Conservation (phyloP, 2,797 vertebrate genomes). For the Bovichtus diacanthus region DNA sequence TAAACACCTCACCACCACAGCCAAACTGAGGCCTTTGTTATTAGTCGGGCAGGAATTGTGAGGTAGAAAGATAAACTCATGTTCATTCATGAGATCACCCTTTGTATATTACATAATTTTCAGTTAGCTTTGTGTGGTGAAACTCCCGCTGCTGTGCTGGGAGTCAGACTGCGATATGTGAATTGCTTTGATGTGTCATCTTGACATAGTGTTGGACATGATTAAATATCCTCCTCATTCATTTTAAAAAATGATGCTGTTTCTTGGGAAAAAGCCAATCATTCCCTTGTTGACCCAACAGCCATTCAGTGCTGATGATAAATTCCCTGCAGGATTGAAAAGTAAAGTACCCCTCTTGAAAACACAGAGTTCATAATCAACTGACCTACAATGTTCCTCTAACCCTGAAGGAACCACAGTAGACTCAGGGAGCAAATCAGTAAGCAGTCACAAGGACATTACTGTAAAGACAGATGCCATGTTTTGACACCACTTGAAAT, state of each 20-base stretch:
- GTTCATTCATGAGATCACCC: constrained; percentile 17
- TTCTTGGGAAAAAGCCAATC: background rate
- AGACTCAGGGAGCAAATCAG: constrained; percentile 21
- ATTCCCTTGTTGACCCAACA: background rate
- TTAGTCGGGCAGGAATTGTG: constrained; percentile 21
- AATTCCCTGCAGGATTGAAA: constrained; percentile 1
- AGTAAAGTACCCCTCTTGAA: background rate
- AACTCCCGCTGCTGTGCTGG: constrained; percentile 1
- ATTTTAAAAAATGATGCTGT: constrained; percentile 11
- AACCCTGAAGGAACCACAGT: constrained; percentile 9
- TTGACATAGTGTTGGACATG: background rate
- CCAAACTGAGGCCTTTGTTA: constrained; percentile 32
- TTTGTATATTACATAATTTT: constrained; percentile 17
- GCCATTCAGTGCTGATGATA: background rate
- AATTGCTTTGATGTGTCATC: constrained; percentile 29
- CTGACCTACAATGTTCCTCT: background rate
- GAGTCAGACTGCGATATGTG: background rate
- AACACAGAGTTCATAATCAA: constrained; percentile 13
- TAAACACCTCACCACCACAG: constrained; percentile 38
- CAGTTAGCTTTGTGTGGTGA: constrained; percentile 12
- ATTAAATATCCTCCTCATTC: background rate
- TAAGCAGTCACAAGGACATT: constrained; percentile 36
- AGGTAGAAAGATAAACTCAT: constrained; percentile 35
- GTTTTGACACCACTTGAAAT: constrained; percentile 75
- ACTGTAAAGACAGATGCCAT: constrained; percentile 54